Evolutionary conservation across 2,888 invertebrate species (phyloP).

Genomic region (Latrodectus hesperus): DNA sequence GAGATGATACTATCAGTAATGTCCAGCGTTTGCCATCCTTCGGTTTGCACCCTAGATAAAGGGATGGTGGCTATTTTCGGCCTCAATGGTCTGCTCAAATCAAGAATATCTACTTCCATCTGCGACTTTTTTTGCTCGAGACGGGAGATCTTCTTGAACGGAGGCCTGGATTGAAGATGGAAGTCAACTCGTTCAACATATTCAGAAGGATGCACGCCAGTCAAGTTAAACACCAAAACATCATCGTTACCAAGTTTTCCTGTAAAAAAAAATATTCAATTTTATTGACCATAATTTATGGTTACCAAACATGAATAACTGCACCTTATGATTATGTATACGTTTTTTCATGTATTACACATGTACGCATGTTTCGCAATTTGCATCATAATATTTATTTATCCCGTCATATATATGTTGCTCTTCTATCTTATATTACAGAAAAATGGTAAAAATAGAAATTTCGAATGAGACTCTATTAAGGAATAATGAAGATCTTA

Average conservation of each 20-base stretch:
- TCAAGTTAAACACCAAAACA: slow-evolving; percentile 76
- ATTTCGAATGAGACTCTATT: no score
- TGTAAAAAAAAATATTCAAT: slow-evolving; percentile 14
- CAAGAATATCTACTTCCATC: slow-evolving; percentile 51
- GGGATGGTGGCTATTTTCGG: slow-evolving; percentile 53
- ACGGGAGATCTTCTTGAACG: slow-evolving; percentile 12
- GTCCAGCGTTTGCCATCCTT: slow-evolving; percentile 58
- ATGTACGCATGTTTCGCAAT: no score
- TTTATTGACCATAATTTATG: background rate
- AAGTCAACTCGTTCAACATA: slow-evolving; percentile 75
- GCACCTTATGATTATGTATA: no score
- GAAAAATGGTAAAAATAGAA: background rate
- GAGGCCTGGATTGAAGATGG: slow-evolving; percentile 73
- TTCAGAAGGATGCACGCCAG: slow-evolving; percentile 73
- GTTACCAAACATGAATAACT: no score
- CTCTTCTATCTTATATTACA: background rate
- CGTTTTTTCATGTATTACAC: no score
- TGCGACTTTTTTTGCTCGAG: slow-evolving; percentile 42
- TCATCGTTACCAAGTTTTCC: slow-evolving; percentile 71
- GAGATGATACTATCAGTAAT: slow-evolving; percentile 61
- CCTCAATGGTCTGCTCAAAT: slow-evolving; percentile 42
- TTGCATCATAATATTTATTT: background rate
- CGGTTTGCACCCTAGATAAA: slow-evolving; percentile 26
- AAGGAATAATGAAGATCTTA: no score
- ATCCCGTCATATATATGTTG: no score